phyloP scores from a whole-genome alignment of 1,140 invertebrate species.

The Tribolium madens region DNA sequence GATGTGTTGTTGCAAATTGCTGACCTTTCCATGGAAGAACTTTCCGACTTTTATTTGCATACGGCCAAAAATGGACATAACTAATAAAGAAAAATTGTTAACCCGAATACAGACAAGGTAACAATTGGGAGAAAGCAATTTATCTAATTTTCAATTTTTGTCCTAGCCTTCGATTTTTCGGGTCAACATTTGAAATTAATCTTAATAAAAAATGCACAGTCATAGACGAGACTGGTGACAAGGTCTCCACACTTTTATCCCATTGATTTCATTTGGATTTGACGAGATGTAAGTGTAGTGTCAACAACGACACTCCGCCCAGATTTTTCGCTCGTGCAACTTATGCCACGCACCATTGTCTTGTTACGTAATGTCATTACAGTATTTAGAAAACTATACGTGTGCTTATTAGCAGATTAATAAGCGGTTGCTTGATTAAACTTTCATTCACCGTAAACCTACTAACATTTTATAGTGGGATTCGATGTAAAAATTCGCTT shows the following conservation, averaged over 20 bases:
- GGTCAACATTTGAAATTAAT: neutral
- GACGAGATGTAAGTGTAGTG: neutral
- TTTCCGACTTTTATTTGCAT: neutral
- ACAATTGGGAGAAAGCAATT: neutral
- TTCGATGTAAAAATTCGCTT: neutral
- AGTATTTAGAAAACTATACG: neutral
- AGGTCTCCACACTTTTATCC: neutral
- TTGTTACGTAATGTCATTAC: neutral
- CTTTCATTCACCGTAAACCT: neutral
- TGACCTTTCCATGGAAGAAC: neutral
- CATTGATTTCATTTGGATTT: neutral
- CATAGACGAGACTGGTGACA: neutral
- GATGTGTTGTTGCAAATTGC: constrained; percentile 17
- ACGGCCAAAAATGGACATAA: neutral
- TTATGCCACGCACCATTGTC: neutral
- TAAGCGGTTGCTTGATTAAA: neutral
- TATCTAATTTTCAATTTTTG: neutral
- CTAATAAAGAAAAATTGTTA: neutral
- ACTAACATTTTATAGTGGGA: neutral
- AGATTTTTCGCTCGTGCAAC: neutral
- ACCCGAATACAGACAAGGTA: neutral
- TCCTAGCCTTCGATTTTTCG: neutral
- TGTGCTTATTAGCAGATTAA: neutral
- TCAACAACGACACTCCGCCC: neutral
- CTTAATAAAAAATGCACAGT: neutral